Percentiles rank a stretch among this genome's conserved stretches.
phyloP scores from a whole-genome alignment of 2,797 vertebrate genomes.

The Picus viridis region DNA sequence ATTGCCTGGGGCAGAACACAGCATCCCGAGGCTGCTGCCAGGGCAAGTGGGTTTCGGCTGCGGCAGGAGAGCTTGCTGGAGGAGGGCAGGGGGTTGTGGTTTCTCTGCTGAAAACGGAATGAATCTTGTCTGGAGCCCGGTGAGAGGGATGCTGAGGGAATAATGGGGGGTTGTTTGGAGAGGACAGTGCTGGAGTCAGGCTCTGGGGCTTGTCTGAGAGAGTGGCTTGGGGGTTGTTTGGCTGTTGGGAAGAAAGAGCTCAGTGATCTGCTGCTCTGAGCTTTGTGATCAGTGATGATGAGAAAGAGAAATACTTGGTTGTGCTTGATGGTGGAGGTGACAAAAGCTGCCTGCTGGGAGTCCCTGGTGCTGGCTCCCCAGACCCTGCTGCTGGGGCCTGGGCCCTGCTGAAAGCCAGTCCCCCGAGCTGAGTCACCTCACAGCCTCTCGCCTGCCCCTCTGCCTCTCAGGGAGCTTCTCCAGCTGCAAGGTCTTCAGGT shows the following conservation, averaged over 20 bases:
- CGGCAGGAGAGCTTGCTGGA: rapidly evolving
- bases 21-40: background rate
- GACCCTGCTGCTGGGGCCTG: background rate
- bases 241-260: background rate
- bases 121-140: background rate
- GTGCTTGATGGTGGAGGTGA: background rate
- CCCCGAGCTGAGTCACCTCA: background rate
- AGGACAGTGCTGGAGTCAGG: background rate
- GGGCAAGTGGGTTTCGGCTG: background rate
- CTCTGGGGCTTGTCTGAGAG: background rate
- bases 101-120: background rate
- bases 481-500: background rate
- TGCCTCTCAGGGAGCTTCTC: background rate
- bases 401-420: background rate
- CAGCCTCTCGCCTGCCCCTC: background rate
- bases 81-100: background rate
- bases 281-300: background rate
- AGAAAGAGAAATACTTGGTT: background rate
- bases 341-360: background rate
- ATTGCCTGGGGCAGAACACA: background rate
- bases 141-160: background rate
- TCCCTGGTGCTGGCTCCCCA: background rate
- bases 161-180: conserved; percentile 31
- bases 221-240: background rate
- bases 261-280: background rate